Evolutionary conservation across 2,888 invertebrate species (phyloP).

Genomic region (Achlya flavicornis): DNA sequence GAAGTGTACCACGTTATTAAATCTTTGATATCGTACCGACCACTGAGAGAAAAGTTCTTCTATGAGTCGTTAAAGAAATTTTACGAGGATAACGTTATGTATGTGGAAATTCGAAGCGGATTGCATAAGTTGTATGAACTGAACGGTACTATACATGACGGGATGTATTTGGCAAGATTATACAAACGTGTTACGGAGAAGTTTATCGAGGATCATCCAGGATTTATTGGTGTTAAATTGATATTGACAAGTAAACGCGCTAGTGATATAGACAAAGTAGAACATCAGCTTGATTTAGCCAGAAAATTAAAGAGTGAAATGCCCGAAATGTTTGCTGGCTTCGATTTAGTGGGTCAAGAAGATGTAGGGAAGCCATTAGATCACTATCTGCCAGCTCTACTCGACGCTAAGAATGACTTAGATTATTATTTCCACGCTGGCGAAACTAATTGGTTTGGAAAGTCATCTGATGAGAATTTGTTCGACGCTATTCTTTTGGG

Average conservation of each 20-base stretch:
- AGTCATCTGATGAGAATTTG: slow-evolving; percentile 87
- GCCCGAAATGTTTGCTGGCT: slow-evolving; percentile 89
- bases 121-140: slow-evolving; percentile 85
- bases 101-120: slow-evolving; percentile 86
- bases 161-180: slow-evolving; percentile 79
- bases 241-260: slow-evolving; percentile 79
- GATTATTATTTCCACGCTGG: slow-evolving; percentile 91
- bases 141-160: slow-evolving; percentile 81
- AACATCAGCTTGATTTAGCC: slow-evolving; percentile 63
- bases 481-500: slow-evolving; percentile 90
- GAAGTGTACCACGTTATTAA: slow-evolving; percentile 78
- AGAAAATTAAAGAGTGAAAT: slow-evolving; percentile 70
- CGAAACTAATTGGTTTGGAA: slow-evolving; percentile 90
- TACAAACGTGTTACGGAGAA: slow-evolving; percentile 81
- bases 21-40: slow-evolving; percentile 84
- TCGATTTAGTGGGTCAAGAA: slow-evolving; percentile 93
- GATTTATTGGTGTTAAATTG: slow-evolving; percentile 87
- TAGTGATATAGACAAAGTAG: slow-evolving; percentile 59
- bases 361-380: slow-evolving; percentile 86
- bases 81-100: slow-evolving; percentile 87
- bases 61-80: slow-evolving; percentile 85
- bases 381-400: slow-evolving; percentile 83
- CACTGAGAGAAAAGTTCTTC: slow-evolving; percentile 86
- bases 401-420: slow-evolving; percentile 77
- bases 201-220: slow-evolving; percentile 84